phyloP scores from a whole-genome alignment of 2,113 vertebrate species.

The Peucedramus taeniatus region DNA sequence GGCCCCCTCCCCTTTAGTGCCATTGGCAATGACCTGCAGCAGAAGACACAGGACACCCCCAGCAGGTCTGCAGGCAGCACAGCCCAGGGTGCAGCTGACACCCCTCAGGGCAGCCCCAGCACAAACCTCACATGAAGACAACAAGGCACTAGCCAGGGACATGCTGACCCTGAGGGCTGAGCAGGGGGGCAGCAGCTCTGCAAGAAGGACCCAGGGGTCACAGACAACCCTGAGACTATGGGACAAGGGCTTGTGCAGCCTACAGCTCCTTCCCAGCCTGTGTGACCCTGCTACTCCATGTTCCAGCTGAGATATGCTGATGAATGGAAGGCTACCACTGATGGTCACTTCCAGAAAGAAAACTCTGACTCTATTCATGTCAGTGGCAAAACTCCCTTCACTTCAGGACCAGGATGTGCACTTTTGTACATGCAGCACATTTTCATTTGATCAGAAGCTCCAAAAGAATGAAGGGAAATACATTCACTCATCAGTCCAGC shows the following conservation, averaged over 20 bases:
- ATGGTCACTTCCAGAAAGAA: neutral
- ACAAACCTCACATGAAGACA: neutral
- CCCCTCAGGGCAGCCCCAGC: neutral
- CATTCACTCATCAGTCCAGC: neutral
- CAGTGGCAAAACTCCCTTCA: neutral
- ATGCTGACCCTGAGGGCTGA: neutral
- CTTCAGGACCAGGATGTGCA: neutral
- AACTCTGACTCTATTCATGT: neutral
- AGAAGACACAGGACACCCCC: too few species aligned
- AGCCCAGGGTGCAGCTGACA: neutral
- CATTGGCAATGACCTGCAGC: neutral
- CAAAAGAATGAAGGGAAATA: neutral
- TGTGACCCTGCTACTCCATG: neutral
- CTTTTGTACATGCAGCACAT: neutral
- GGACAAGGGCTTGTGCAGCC: neutral
- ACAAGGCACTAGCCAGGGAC: neutral
- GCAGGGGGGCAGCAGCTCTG: neutral
- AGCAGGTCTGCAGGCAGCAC: neutral
- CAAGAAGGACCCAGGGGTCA: rapidly evolving
- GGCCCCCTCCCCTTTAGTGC: neutral
- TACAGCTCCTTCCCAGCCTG: neutral
- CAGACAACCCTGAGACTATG: neutral
- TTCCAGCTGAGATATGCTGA: neutral
- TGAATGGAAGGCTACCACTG: neutral
- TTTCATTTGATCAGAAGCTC: neutral